Percentiles rank a stretch among this genome's conserved stretches.
These are phyloP conservation scores for Hepsetus odoe DNA, from an alignment of 2,113 vertebrate genomes.

Conservation along the genomic window DNA sequence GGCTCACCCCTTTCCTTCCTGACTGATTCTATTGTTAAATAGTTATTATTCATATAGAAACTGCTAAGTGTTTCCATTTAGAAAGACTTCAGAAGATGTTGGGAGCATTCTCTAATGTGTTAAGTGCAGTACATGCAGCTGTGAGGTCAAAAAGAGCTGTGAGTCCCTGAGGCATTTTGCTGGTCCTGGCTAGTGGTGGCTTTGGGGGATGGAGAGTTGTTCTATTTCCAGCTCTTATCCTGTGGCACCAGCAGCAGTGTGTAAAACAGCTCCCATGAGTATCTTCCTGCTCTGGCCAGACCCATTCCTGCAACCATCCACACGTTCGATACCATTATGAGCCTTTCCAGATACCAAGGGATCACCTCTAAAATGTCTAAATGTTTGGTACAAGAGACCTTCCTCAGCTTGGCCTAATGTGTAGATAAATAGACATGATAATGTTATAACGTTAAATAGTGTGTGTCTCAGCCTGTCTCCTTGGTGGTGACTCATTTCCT, in stretches of 20 bases:
- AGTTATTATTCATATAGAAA: background rate
- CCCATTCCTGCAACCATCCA: background rate
- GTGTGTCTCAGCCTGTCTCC: background rate
- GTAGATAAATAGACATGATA: background rate
- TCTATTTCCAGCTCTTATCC: slow-evolving; percentile 26
- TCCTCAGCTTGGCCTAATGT: background rate
- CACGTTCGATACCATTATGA: background rate
- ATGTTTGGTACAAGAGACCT: background rate
- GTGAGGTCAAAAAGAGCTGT: background rate
- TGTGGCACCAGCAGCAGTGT: background rate
- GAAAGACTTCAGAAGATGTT: background rate
- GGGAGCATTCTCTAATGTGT: background rate
- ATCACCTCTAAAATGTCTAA: background rate
- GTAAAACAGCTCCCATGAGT: background rate
- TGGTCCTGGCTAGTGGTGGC: background rate
- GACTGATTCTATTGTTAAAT: background rate
- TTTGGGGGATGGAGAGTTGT: background rate
- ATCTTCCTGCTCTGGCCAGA: background rate
- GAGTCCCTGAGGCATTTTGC: background rate
- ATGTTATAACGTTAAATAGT: background rate
- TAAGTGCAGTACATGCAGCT: background rate
- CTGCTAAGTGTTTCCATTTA: background rate
- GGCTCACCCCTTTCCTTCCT: background rate
- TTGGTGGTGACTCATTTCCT: slow-evolving; percentile 8
- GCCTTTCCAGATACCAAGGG: background rate